These are phyloP conservation scores for Resseliella maxima DNA, from an alignment of 2,888 invertebrate genomes.

Conservation along the genomic window DNA sequence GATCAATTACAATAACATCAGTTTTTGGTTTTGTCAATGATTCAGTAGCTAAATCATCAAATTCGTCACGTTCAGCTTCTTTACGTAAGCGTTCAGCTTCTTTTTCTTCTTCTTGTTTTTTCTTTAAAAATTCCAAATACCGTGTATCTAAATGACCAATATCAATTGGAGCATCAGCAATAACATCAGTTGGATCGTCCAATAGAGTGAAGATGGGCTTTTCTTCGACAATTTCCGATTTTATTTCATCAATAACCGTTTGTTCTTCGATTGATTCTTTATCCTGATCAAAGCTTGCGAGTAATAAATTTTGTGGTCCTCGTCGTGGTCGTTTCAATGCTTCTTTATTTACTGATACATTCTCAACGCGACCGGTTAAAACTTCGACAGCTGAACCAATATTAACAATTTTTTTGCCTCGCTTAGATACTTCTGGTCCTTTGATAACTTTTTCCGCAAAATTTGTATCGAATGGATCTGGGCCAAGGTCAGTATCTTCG, in stretches of 20 bases:
- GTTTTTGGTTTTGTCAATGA: conserved; percentile 71
- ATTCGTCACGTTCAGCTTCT: conserved; percentile 74
- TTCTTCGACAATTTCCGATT: conserved; percentile 63
- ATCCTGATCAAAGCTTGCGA: conserved; percentile 73
- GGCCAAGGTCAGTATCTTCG: conserved; percentile 75
- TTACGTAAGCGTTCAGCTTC: conserved; percentile 58
- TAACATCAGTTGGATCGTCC: conserved; percentile 79
- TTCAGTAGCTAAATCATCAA: conserved; percentile 81
- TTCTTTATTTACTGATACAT: conserved; percentile 72
- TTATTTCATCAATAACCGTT: conserved; percentile 62
- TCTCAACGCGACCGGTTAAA: conserved; percentile 83
- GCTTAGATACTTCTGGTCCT: conserved; percentile 77
- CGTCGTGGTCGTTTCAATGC: conserved; percentile 71
- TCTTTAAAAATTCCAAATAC: conserved; percentile 70
- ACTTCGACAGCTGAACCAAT: conserved; percentile 90
- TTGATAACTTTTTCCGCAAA: conserved; percentile 86
- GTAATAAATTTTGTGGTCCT: conserved; percentile 76
- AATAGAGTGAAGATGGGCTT: conserved; percentile 72
- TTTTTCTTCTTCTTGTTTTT: conserved; percentile 65
- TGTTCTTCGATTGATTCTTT: conserved; percentile 63
- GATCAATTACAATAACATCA: conserved; percentile 42
- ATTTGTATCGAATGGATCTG: conserved; percentile 89
- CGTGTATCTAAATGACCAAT: conserved; percentile 72
- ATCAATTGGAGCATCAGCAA: conserved; percentile 77
- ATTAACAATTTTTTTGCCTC: conserved; percentile 83